A percentile compares a stretch with the other conserved stretches of the same genome.
These are phyloP conservation scores for Abramis brama DNA, from an alignment of 2,113 vertebrate species.

Conservation along the genomic window DNA sequence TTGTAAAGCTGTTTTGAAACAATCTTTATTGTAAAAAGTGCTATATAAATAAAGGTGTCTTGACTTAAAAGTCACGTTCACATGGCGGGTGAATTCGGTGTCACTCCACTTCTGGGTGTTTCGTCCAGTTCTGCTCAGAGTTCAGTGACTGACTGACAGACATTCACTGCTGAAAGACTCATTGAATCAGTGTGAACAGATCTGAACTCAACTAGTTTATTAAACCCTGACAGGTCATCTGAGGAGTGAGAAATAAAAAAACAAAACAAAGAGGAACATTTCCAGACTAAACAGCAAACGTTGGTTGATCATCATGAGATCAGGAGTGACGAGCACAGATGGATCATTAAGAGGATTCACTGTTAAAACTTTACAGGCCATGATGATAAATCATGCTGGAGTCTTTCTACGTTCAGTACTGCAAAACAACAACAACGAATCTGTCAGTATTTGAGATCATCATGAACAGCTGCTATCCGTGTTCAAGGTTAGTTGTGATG, in stretches of 20 bases:
- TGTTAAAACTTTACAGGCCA: not conserved
- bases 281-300: not conserved
- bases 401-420: not conserved
- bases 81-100: not conserved
- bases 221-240: not conserved
- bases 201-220: not conserved
- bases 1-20: too few species aligned
- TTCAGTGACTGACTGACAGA: not conserved
- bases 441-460: not conserved
- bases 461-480: not conserved
- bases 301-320: not conserved
- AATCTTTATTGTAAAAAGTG: too few species aligned
- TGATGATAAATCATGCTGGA: not conserved
- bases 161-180: not conserved
- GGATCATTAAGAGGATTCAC: not conserved
- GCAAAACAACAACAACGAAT: not conserved
- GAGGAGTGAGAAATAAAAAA: not conserved
- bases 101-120: not conserved
- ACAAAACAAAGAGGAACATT: not conserved
- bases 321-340: not conserved
- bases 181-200: not conserved
- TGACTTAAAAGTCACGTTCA: not conserved
- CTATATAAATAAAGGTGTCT: too few species aligned
- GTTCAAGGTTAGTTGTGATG: not conserved
- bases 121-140: not conserved